Conservation (phyloP, 2,888 invertebrate genomes). For the Tillus elongatus region DNA sequence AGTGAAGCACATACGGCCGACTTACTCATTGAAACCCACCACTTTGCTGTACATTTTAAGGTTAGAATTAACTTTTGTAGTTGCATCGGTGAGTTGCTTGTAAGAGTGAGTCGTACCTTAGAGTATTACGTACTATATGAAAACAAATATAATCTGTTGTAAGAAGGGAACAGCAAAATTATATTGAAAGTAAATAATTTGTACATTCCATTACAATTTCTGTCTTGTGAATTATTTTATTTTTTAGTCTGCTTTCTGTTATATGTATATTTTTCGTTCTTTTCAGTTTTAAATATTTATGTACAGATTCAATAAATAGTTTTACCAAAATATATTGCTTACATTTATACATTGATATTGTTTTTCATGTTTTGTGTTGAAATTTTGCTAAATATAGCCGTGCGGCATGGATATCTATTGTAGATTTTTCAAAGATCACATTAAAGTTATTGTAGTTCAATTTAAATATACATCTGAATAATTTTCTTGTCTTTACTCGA, state of each 20-base stretch:
- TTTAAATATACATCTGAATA: neutral
- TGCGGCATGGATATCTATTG: too few species aligned
- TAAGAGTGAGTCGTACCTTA: conserved; percentile 20
- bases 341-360: neutral
- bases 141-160: conserved; percentile 34
- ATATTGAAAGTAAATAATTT: conserved; percentile 57
- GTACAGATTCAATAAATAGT: conserved; percentile 3
- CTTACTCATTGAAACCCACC: neutral
- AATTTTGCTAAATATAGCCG: neutral
- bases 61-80: too few species aligned
- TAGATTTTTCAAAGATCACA: neutral
- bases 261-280: neutral
- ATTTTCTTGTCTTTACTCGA: conserved; percentile 3
- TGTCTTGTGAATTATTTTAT: conserved; percentile 40
- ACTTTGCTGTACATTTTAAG: neutral
- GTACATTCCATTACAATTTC: conserved; percentile 71
- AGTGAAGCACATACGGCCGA: conserved; percentile 1
- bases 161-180: conserved; percentile 54
- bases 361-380: neutral
- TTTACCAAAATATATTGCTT: conserved; percentile 3
- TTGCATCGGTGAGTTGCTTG: neutral
- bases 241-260: conserved; percentile 40
- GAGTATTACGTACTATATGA: conserved; percentile 26
- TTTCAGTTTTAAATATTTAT: neutral
- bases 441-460: neutral